Evolutionary conservation across 2,888 invertebrate species (phyloP).

Genomic region (Amphipyra tragopoginis): DNA sequence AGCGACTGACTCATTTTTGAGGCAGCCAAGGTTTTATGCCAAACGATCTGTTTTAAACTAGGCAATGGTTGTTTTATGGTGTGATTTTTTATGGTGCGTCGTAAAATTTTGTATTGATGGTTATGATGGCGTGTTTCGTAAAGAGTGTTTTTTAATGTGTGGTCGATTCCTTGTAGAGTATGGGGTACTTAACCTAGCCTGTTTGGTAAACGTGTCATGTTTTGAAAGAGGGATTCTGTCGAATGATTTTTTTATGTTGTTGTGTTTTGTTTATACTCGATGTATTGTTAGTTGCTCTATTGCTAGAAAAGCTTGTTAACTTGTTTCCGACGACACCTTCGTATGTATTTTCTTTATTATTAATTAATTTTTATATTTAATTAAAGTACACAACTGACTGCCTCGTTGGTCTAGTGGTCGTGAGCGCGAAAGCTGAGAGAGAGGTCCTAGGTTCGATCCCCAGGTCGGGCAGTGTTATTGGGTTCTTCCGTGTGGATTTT

Average conservation of each 20-base stretch:
- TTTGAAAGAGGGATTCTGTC: background rate
- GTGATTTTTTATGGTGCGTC: conserved; percentile 51
- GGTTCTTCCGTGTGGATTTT: too few species aligned
- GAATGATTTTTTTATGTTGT: conserved; percentile 18
- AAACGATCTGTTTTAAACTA: conserved; percentile 75
- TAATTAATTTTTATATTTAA: too few species aligned
- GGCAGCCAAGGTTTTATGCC: conserved; percentile 80
- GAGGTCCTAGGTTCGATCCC: too few species aligned
- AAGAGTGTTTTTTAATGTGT: conserved; percentile 47
- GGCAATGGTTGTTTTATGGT: conserved; percentile 55
- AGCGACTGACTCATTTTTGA: conserved; percentile 86
- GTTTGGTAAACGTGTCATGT: conserved; percentile 25
- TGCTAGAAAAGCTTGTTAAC: too few species aligned
- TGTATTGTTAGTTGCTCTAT: too few species aligned
- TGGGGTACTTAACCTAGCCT: conserved; percentile 18
- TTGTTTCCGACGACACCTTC: too few species aligned
- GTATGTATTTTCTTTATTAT: too few species aligned
- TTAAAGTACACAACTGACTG: too few species aligned
- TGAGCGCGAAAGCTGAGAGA: too few species aligned
- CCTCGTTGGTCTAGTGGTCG: too few species aligned
- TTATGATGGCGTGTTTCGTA: conserved; percentile 47
- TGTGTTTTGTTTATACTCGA: too few species aligned
- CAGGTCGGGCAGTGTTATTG: too few species aligned
- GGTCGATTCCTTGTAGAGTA: conserved; percentile 43
- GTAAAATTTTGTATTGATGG: conserved; percentile 52